These are phyloP conservation scores for Ammospiza caudacuta DNA, from an alignment of 2,113 vertebrate species.

Conservation along the genomic window DNA sequence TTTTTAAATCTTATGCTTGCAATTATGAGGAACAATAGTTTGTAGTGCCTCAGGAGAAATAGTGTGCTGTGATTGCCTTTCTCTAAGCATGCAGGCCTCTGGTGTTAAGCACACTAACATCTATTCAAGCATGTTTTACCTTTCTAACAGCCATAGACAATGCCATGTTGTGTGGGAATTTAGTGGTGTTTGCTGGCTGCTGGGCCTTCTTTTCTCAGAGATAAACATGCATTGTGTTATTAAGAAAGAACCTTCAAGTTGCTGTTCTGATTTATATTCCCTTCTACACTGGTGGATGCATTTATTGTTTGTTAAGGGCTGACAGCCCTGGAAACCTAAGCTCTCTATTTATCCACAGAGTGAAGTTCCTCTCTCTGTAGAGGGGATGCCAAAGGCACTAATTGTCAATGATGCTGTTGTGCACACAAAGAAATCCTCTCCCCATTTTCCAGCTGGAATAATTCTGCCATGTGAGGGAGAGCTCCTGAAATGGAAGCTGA, in stretches of 20 bases:
- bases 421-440: neutral
- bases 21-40: neutral
- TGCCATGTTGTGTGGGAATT: neutral
- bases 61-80: neutral
- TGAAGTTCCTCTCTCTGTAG: neutral
- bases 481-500: neutral
- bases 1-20: neutral
- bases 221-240: neutral
- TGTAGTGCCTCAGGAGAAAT: neutral
- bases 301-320: constrained; percentile 22
- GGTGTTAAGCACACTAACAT: neutral
- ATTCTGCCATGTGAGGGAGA: neutral
- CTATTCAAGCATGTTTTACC: neutral
- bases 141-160: neutral
- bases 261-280: constrained; percentile 29
- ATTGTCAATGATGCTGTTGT: neutral
- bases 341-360: neutral
- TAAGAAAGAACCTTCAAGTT: constrained; percentile 21
- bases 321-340: neutral
- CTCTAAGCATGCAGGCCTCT: neutral
- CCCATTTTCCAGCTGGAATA: neutral
- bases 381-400: constrained; percentile 24
- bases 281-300: neutral
- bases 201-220: neutral
- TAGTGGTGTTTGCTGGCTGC: neutral